Percentiles rank a stretch among this genome's conserved stretches.
phyloP scores from a whole-genome alignment of 2,113 vertebrate species.

The Columba janthina region DNA sequence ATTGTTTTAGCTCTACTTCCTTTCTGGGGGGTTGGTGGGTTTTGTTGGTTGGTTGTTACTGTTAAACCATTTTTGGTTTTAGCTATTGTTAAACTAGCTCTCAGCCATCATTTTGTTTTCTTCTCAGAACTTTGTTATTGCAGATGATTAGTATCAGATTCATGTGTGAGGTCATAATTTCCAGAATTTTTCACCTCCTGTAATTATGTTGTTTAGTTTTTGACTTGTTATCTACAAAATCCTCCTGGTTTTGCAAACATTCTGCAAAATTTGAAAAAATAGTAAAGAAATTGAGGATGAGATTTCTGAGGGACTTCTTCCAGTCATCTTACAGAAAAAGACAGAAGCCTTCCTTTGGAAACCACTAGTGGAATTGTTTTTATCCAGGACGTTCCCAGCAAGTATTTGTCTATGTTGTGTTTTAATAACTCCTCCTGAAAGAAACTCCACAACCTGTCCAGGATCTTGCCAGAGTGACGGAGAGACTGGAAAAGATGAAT shows the following conservation, averaged over 20 bases:
- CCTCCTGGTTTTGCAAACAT: background rate
- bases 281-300: background rate
- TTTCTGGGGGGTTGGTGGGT: fast-evolving
- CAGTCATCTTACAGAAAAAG: background rate
- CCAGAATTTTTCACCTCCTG: background rate
- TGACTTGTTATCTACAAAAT: background rate
- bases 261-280: background rate
- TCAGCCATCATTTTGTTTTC: background rate
- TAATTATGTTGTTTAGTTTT: background rate
- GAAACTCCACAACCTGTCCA: background rate
- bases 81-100: background rate
- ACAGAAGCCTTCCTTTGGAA: background rate
- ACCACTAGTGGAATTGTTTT: background rate
- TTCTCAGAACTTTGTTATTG: background rate
- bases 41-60: background rate
- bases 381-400: background rate
- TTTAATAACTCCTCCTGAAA: background rate
- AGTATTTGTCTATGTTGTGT: background rate
- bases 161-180: background rate
- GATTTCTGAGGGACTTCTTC: background rate
- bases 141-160: background rate
- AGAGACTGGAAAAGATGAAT: background rate
- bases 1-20: background rate
- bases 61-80: background rate
- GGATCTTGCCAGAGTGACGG: background rate